phyloP scores from a whole-genome alignment of 1,140 invertebrate species.

The Panagrolaimus sp. region DNA sequence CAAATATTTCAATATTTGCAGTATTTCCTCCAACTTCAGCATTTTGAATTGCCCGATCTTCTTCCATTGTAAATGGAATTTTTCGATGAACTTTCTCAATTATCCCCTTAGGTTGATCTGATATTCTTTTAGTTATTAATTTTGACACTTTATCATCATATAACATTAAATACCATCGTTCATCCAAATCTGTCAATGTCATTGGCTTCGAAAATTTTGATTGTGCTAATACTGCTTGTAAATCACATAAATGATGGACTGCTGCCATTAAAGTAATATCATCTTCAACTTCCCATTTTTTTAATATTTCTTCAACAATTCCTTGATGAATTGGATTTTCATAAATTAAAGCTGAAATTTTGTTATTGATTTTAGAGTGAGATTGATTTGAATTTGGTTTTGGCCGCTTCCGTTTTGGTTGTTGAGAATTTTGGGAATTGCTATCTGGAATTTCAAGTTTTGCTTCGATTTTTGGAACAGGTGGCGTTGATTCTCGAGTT shows the following conservation, averaged over 20 bases:
- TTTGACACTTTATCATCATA: neutral
- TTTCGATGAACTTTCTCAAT: neutral
- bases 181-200: neutral
- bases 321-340: neutral
- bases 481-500: neutral
- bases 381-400: neutral
- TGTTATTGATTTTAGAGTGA: neutral
- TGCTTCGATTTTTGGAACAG: neutral
- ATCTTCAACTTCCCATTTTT: neutral
- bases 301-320: neutral
- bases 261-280: neutral
- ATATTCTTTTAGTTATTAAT: neutral
- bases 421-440: neutral
- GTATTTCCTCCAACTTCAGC: neutral
- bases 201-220: neutral
- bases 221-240: neutral
- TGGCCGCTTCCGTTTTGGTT: neutral
- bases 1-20: neutral
- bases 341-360: neutral
- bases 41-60: neutral
- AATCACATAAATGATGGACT: neutral
- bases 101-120: neutral
- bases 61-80: neutral
- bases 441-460: neutral
- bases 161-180: slow-evolving; percentile 1